phyloP scores from a whole-genome alignment of 2,113 vertebrate genomes.

The Montifringilla adamsi region DNA sequence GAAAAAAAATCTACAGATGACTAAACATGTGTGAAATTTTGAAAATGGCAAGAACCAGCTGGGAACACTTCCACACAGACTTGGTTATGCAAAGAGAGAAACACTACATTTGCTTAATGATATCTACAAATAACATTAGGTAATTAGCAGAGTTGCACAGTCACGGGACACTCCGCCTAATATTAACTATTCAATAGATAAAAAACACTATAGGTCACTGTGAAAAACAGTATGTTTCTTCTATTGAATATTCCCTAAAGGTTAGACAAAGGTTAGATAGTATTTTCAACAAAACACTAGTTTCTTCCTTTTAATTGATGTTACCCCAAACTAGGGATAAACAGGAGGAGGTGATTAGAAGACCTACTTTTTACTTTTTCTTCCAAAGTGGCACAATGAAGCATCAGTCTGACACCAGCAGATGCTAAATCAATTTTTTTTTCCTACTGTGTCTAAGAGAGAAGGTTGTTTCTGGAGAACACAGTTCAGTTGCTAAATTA shows the following conservation, averaged over 20 bases:
- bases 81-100: not conserved
- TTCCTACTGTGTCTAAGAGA: not conserved
- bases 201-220: not conserved
- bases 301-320: not conserved
- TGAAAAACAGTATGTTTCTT: not conserved
- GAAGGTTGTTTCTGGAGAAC: not conserved
- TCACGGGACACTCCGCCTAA: not conserved
- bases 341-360: not conserved
- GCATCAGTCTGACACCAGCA: not conserved
- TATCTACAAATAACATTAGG: not conserved
- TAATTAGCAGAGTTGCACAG: not conserved
- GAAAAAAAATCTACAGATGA: not conserved
- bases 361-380: not conserved
- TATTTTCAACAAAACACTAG: not conserved
- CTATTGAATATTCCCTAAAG: not conserved
- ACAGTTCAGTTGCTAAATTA: constrained; percentile 13
- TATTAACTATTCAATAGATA: not conserved
- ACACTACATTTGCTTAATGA: not conserved
- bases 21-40: not conserved
- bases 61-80: not conserved
- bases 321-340: not conserved
- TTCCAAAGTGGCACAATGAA: not conserved
- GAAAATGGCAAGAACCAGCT: not conserved
- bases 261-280: not conserved
- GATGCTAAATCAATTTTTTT: not conserved